These are phyloP conservation scores for Nothobranchius furzeri DNA, from an alignment of 2,113 vertebrate species.

Conservation along the genomic window DNA sequence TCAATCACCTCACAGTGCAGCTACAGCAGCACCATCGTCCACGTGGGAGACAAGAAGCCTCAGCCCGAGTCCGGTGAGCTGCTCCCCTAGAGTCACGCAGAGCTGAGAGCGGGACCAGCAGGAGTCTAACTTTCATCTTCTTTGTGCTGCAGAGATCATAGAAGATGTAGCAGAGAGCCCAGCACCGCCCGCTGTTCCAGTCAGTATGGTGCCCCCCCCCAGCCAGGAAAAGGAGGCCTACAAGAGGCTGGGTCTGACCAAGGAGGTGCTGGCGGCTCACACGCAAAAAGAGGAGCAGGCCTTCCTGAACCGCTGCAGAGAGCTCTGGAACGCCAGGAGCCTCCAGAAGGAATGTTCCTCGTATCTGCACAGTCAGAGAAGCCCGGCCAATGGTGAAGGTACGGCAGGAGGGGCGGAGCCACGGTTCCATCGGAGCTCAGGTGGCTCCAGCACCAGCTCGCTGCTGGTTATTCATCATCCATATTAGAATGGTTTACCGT, in stretches of 20 bases:
- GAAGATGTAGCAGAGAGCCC: conserved; percentile 84
- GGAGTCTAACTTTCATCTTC: background rate
- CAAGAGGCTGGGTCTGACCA: conserved; percentile 90
- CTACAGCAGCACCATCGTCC: conserved; percentile 97
- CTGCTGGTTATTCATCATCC: too few species aligned
- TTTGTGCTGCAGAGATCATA: conserved; percentile 81
- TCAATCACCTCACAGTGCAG: conserved; percentile 96
- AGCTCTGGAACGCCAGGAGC: conserved; percentile 77
- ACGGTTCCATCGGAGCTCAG: too few species aligned
- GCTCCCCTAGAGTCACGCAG: background rate
- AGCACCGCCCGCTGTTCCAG: conserved; percentile 50
- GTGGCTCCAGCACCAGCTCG: too few species aligned
- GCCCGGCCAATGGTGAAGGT: conserved; percentile 70
- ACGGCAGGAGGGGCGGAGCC: background rate
- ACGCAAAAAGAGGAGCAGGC: conserved; percentile 94
- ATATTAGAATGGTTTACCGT: too few species aligned
- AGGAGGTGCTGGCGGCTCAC: conserved; percentile 93
- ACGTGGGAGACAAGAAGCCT: conserved; percentile 94
- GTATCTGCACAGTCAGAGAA: conserved; percentile 80
- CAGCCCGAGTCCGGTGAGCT: conserved; percentile 88
- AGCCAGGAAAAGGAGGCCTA: conserved; percentile 86
- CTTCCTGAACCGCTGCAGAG: conserved; percentile 88
- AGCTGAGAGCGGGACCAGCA: too few species aligned
- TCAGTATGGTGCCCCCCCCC: conserved; percentile 66
- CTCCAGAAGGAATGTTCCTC: conserved; percentile 84